A percentile compares a stretch with the other conserved stretches of the same genome.
Evolutionary conservation across 1,140 invertebrate species (phyloP).

Genomic region (Psix sp.): DNA sequence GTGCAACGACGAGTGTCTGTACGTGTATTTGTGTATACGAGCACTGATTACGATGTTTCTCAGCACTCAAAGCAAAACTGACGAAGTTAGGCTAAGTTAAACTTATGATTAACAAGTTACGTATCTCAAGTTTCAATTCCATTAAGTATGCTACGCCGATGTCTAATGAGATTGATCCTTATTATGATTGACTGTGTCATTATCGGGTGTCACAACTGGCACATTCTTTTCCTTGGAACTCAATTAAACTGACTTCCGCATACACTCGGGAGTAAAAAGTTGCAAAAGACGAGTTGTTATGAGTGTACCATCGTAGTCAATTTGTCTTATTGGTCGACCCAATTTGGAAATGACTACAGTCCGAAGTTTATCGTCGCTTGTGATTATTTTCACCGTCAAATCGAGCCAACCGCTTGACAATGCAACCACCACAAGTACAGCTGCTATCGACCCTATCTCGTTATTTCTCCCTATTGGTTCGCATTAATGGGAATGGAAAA

Average conservation of each 20-base stretch:
- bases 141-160: constrained; percentile 28
- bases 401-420: constrained; percentile 46
- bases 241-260: background rate
- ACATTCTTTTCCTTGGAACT: constrained; percentile 4
- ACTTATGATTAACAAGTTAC: constrained; percentile 57
- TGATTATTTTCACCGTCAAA: constrained; percentile 55
- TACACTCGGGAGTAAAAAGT: background rate
- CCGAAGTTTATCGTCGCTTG: constrained; percentile 48
- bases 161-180: constrained; percentile 28
- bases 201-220: constrained; percentile 28
- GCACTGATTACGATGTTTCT: constrained; percentile 59
- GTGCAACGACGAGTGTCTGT: constrained; percentile 16
- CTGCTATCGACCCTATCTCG: constrained; percentile 59
- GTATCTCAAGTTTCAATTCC: constrained; percentile 49
- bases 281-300: constrained; percentile 13
- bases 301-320: constrained; percentile 22
- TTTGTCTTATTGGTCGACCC: constrained; percentile 35
- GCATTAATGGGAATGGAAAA: constrained; percentile 62
- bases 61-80: constrained; percentile 54
- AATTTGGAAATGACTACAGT: constrained; percentile 49
- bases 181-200: constrained; percentile 36
- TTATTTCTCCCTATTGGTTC: constrained; percentile 61
- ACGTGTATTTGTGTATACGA: constrained; percentile 51
- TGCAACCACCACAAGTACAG: constrained; percentile 40
- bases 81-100: constrained; percentile 54